Percentiles rank a stretch among this genome's conserved stretches.
Evolutionary conservation across 2,888 invertebrate genomes (phyloP).

Genomic region (Shargacucullia verbasci): DNA sequence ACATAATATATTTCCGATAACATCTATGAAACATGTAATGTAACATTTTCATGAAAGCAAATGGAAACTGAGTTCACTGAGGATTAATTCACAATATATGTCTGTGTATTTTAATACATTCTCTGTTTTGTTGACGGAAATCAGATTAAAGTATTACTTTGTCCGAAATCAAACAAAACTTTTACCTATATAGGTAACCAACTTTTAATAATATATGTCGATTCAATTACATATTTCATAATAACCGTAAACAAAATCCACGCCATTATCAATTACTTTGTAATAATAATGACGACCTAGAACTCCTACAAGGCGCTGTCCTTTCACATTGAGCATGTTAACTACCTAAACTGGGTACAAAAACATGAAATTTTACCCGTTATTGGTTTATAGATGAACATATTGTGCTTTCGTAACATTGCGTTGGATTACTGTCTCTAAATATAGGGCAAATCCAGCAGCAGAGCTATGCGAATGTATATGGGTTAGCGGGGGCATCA

Average conservation of each 20-base stretch:
- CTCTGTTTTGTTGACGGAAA: constrained; percentile 9
- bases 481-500: constrained; percentile 76
- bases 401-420: constrained; percentile 71
- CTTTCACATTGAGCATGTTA: constrained; percentile 19
- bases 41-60: constrained; percentile 6
- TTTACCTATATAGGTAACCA: no score
- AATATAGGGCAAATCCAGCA: constrained; percentile 81
- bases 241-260: constrained; percentile 6
- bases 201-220: constrained; percentile 22
- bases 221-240: constrained; percentile 3
- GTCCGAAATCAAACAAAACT: neutral
- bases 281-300: constrained; percentile 25
- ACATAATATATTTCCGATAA: no score
- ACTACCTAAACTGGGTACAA: constrained; percentile 1
- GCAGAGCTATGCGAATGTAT: constrained; percentile 78
- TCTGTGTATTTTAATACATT: neutral
- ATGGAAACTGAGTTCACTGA: neutral
- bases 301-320: constrained; percentile 12
- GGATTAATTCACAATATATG: constrained; percentile 1
- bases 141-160: constrained; percentile 25
- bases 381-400: constrained; percentile 24
- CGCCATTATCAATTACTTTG: constrained; percentile 1
- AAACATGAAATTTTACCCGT: constrained; percentile 27
- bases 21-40: no score
- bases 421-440: constrained; percentile 72